Conservation (phyloP, 2,888 invertebrate genomes). For the Encarsia formosa region DNA sequence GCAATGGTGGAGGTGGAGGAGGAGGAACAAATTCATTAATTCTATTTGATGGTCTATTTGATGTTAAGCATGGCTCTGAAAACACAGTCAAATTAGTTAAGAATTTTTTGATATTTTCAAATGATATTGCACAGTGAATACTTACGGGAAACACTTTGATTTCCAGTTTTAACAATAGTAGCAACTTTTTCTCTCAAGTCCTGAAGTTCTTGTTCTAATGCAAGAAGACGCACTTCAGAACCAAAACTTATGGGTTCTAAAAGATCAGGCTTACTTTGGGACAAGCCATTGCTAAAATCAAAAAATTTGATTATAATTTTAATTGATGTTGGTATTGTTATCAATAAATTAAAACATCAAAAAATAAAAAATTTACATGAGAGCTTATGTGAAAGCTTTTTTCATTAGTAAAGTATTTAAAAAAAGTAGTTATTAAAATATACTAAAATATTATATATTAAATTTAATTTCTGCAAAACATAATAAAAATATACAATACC, state of each 20-base stretch:
- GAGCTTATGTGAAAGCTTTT: not conserved
- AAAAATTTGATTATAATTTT: not conserved
- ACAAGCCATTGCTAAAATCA: slow-evolving; percentile 38
- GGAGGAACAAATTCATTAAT: slow-evolving; percentile 33
- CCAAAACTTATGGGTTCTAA: slow-evolving; percentile 49
- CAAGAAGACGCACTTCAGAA: slow-evolving; percentile 47
- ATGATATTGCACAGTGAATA: not conserved
- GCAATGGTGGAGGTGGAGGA: slow-evolving; percentile 43
- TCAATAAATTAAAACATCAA: not conserved
- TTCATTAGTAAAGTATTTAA: not conserved
- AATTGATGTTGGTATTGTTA: not conserved
- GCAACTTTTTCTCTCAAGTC: slow-evolving; percentile 48
- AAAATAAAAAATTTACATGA: not conserved
- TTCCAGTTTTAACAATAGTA: slow-evolving; percentile 44
- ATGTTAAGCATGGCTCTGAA: slow-evolving; percentile 26
- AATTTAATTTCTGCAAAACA: too few species aligned
- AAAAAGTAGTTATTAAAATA: not conserved
- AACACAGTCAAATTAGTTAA: not conserved
- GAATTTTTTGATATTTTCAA: not conserved
- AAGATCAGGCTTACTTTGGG: slow-evolving; percentile 46
- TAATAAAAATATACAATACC: too few species aligned
- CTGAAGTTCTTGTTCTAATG: slow-evolving; percentile 49
- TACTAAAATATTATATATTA: too few species aligned
- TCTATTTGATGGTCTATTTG: slow-evolving; percentile 35
- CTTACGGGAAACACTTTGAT: slow-evolving; percentile 40